Base-by-base conservation (phyloP, 2,797 vertebrate genomes). In the Euthynnus affinis region DNA sequence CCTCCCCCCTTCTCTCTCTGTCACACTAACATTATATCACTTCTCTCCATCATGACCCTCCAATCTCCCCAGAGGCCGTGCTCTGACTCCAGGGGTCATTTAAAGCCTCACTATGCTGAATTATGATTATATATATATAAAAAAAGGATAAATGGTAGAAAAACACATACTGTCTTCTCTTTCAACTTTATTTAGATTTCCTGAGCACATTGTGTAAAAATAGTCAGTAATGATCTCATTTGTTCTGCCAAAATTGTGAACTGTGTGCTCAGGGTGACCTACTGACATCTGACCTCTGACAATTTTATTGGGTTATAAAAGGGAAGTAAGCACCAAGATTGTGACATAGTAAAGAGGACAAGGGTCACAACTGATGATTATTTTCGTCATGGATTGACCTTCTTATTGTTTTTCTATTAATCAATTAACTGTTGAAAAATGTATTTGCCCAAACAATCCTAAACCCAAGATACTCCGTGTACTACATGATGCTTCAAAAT, bases 11-110 rank as follows among this genome's bases (percentile, higher is more conserved):
- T 20, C 74, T 14, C 55, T 2, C 51, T 9, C 52, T 12, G 66
- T 76, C 85, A 66, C 69, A 65, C 69, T 46, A 37, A 70, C 69
- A 81, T 79, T 53, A 64, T 63, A 80, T 86, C 48, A 67, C 71
- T 63, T 49, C 53, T 46, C 82, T 81, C 75, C 82, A 77, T 66
- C 66, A 27, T 62, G 74, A 71, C 71, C 78, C 76, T 80, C 17
- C 42, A 5, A 70, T 69, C 53, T 81, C 69, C 78, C 78, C 27
- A 0, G 73, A 68, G 85, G 42, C 61, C 58, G 0, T 12, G n/a
- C 13, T 13, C 55, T 48, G 63, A 66, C 74, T 75, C 51, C 63
- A 63, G 71, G 69, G 82, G 58, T 76, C 74, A 63, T 56, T 76
- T 63, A 52, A 73, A 80, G 60, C 53, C 60, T 66, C 60, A 2